Percentiles rank a stretch among this genome's conserved stretches.
These are phyloP conservation scores for Sterrhoptilus dennistouni DNA, from an alignment of 2,113 vertebrate species.

Conservation along the genomic window DNA sequence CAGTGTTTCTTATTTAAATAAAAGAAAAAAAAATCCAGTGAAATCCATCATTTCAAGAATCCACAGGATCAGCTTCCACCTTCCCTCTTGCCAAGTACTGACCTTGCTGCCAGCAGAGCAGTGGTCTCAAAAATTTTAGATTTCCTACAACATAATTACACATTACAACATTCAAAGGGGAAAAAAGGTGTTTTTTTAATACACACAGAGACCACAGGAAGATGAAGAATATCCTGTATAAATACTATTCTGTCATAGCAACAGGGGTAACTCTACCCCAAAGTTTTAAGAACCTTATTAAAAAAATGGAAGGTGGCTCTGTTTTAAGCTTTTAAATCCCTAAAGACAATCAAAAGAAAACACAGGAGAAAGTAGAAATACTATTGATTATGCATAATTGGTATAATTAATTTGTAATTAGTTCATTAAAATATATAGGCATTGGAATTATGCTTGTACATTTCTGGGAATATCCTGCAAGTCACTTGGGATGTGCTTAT, in stretches of 20 bases:
- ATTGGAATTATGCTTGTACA: constrained; percentile 56
- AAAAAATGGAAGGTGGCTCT: not conserved
- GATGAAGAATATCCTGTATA: not conserved
- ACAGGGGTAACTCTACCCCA: not conserved
- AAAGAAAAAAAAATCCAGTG: not conserved
- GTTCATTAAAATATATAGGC: constrained; percentile 66
- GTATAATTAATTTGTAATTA: constrained; percentile 72
- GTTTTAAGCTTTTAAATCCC: constrained; percentile 30
- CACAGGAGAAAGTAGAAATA: constrained; percentile 44
- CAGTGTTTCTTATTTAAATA: not conserved
- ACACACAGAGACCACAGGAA: not conserved
- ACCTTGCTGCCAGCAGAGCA: not conserved
- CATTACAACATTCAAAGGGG: not conserved
- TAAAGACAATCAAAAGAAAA: constrained; percentile 44
- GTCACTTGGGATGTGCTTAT: constrained; percentile 59
- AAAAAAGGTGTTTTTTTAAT: fast-evolving
- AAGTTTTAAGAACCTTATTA: not conserved
- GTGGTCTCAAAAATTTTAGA: not conserved
- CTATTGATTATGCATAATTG: constrained; percentile 59
- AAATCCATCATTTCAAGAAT: not conserved
- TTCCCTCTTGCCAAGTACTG: not conserved
- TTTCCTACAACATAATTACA: not conserved
- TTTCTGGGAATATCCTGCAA: constrained; percentile 65
- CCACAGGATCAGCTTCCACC: not conserved
- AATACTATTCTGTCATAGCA: not conserved